phyloP scores from a whole-genome alignment of 1,140 invertebrate genomes.

The Drosophila pectinifera region DNA sequence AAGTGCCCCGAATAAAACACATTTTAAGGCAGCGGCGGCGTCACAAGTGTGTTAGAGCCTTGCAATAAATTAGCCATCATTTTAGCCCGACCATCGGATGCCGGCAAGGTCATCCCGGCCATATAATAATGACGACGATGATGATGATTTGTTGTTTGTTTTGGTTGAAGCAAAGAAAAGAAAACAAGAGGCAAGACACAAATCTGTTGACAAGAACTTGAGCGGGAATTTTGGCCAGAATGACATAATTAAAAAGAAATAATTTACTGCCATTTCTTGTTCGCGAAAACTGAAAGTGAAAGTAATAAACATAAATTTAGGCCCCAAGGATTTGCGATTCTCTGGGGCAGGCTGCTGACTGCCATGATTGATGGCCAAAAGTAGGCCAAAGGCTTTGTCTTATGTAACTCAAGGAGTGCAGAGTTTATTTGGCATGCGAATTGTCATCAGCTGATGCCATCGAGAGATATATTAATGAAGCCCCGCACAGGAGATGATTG shows the following conservation, averaged over 20 bases:
- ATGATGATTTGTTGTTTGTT: constrained; percentile 60
- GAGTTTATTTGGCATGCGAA: constrained; percentile 37
- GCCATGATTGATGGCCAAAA: constrained; percentile 62
- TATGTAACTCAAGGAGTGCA: constrained; percentile 42
- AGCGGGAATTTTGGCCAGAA: constrained; percentile 49
- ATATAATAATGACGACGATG: constrained; percentile 17
- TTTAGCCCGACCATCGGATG: constrained; percentile 64
- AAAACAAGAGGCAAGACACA: constrained; percentile 10
- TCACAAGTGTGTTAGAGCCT: constrained; percentile 43
- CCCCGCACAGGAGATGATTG: constrained; percentile 47
- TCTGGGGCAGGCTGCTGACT: constrained; percentile 52
- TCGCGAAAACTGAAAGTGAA: constrained; percentile 28
- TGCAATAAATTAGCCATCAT: constrained; percentile 79
- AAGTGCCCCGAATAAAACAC: constrained; percentile 63
- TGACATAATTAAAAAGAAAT: constrained; percentile 78
- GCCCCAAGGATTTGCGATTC: constrained; percentile 35
- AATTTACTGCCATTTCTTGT: constrained; percentile 56
- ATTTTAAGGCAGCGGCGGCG: constrained; percentile 45
- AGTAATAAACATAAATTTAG: constrained; percentile 74
- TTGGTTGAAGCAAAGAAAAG: constrained; percentile 24
- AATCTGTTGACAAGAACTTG: constrained; percentile 56
- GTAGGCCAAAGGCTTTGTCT: constrained; percentile 53
- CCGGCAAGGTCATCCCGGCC: constrained; percentile 57
- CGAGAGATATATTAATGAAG: constrained; percentile 64
- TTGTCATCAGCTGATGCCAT: constrained; percentile 70